Evolutionary conservation across 2,797 vertebrate genomes (phyloP).

Genomic region (Vespertilio murinus): DNA sequence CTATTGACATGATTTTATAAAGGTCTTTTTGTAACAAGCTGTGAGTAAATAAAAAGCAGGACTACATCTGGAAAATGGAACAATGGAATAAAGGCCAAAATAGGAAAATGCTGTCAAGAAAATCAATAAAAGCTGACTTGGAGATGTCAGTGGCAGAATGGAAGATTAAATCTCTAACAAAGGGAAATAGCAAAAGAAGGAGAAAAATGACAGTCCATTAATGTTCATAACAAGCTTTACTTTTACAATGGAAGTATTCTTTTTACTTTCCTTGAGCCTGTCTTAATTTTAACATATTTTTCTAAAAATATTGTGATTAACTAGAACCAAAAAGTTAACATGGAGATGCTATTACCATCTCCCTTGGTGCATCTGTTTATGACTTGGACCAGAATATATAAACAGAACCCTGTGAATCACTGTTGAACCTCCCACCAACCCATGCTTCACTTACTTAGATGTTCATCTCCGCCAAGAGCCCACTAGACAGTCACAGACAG

Average conservation of each 20-base stretch:
- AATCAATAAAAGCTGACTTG: background rate
- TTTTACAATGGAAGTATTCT: background rate
- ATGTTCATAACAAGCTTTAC: background rate
- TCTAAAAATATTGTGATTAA: background rate
- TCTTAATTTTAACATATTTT: slow-evolving; percentile 14
- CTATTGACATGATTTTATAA: slow-evolving; percentile 64
- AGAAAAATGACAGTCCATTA: background rate
- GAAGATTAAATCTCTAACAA: background rate
- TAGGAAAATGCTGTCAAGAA: slow-evolving; percentile 51
- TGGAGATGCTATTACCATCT: background rate
- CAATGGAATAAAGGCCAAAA: slow-evolving; percentile 45
- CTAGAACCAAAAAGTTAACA: background rate
- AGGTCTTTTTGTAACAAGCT: slow-evolving; percentile 19
- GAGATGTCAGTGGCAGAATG: background rate
- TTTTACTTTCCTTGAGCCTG: slow-evolving; percentile 8
- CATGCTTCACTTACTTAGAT: background rate
- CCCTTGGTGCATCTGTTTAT: background rate
- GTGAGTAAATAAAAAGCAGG: slow-evolving; percentile 67
- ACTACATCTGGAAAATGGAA: slow-evolving; percentile 64
- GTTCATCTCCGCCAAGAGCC: background rate
- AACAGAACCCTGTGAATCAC: background rate
- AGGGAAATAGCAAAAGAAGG: background rate
- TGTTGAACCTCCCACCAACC: background rate
- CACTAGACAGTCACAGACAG: background rate
- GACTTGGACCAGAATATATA: background rate